Conservation (phyloP, 2,888 invertebrate genomes). For the Asteroscopus sphinx region DNA sequence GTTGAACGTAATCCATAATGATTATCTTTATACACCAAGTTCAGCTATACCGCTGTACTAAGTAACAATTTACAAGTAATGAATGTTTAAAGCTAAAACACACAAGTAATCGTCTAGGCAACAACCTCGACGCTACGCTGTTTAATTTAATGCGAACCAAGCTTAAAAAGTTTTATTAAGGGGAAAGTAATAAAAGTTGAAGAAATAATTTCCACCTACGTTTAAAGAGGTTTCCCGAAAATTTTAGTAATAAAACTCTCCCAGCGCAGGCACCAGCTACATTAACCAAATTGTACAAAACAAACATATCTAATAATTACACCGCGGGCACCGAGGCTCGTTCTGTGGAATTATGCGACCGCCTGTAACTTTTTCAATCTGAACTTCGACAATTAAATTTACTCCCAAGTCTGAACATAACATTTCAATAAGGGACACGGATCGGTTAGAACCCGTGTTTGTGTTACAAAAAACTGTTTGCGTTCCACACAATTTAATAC, state of each 20-base stretch:
- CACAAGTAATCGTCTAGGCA: constrained; percentile 45
- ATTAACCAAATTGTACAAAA: constrained; percentile 85
- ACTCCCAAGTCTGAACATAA: constrained; percentile 80
- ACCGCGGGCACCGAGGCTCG: constrained; percentile 72
- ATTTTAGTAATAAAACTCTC: constrained; percentile 76
- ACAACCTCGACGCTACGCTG: constrained; percentile 41
- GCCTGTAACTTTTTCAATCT: constrained; percentile 87
- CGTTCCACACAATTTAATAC: constrained; percentile 39
- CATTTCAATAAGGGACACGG: constrained; percentile 82
- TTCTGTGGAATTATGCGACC: constrained; percentile 83
- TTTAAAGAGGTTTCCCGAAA: constrained; percentile 71
- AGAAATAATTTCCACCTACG: constrained; percentile 77
- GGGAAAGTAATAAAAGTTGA: constrained; percentile 71
- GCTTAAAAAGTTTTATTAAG: constrained; percentile 64
- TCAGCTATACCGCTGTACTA: constrained; percentile 25
- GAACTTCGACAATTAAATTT: constrained; percentile 88
- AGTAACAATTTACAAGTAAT: constrained; percentile 52
- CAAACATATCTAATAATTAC: constrained; percentile 86
- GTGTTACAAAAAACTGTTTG: constrained; percentile 56
- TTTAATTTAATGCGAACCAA: constrained; percentile 57
- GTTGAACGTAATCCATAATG: constrained; percentile 42
- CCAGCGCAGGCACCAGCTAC: constrained; percentile 66
- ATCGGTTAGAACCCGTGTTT: constrained; percentile 68
- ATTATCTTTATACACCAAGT: constrained; percentile 51
- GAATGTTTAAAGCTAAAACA: constrained; percentile 47